Evolutionary conservation across 2,113 vertebrate species (phyloP), one percentile per base, ranked within the genome.

Genomic region (Oncorhynchus keta): DNA sequence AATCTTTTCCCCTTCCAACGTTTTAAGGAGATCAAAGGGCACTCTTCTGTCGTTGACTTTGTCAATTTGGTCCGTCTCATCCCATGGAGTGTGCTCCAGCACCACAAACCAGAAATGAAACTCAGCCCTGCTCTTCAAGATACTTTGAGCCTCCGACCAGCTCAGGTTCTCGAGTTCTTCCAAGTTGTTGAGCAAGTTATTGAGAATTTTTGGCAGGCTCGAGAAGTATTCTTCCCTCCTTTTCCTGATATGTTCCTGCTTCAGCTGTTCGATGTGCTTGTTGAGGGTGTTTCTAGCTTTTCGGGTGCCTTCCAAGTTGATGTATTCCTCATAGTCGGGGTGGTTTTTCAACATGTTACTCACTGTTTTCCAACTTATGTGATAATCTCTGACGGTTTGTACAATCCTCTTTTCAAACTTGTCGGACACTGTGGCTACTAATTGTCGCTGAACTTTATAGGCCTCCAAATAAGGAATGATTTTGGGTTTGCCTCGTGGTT

Each of bases 381-480:
- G 97, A 90, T 99, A 99, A 91, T 99, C 97, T 90, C 96, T 94
- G 76, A 99, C 96, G 76, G 93, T 93, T 80, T 97, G 96, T 55
- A 96, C 91, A 74, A 95, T 93, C 83, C 99, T 86, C 86, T 98
- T 99, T 89, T 98, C 97, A 89, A 96, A 99, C 85, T 95, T 95
- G 87, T 98, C 97, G 3, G 96, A 96, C 87, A 95, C 93, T 13
- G 96, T 94, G 86, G 96, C 95, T 84, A 97, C 95, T 59, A 97
- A 92, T 77, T 98, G 97, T 87, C 97, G 94, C 82, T 98, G 97
- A 87, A 94, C 91, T 92, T 97, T 99, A 86, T 96, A 97, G 76
- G 98, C 97, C 89, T 99, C 98, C 87, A 97, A 88, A 92, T 98
- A 99, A 20, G 97, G 94, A 85, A 98, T 95, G 86, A 96, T 97